Conservation (phyloP, 2,888 invertebrate species). For the Scrobipalpa atriplicella region DNA sequence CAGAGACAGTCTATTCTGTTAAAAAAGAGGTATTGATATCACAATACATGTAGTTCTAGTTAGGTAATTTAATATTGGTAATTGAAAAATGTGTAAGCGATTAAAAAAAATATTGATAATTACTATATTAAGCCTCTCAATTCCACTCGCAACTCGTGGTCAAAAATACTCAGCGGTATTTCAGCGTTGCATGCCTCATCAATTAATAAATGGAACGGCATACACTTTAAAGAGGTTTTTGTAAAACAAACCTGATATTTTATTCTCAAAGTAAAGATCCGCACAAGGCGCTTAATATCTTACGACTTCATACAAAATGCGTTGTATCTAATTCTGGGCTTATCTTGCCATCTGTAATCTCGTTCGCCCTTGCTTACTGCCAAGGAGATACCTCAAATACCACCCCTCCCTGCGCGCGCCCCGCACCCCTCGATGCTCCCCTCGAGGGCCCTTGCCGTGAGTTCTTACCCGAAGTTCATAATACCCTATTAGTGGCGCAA, state of each 20-base stretch:
- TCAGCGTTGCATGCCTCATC: background rate
- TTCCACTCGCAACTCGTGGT: background rate
- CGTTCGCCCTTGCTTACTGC: conserved; percentile 60
- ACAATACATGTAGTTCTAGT: background rate
- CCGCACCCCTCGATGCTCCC: conserved; percentile 41
- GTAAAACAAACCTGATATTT: conserved; percentile 69
- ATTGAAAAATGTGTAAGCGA: background rate
- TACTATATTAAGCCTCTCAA: background rate
- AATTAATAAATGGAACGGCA: conserved; percentile 28
- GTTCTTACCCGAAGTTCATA: conserved; percentile 76
- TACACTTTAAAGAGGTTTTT: conserved; percentile 49
- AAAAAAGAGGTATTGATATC: background rate
- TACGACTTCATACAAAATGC: conserved; percentile 79
- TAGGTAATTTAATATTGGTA: background rate
- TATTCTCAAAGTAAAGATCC: conserved; percentile 73
- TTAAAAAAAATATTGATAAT: background rate
- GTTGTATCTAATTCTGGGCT: conserved; percentile 80
- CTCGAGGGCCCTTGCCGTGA: conserved; percentile 58
- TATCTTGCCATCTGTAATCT: conserved; percentile 82
- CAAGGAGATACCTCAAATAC: conserved; percentile 68
- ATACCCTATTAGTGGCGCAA: conserved; percentile 77
- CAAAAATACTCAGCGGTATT: background rate
- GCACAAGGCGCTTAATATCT: conserved; percentile 67
- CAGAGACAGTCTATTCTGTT: background rate
- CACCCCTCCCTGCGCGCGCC: conserved; percentile 44